These are phyloP conservation scores for Anoplophora glabripennis DNA, from an alignment of 1,140 invertebrate species.

Conservation along the genomic window DNA sequence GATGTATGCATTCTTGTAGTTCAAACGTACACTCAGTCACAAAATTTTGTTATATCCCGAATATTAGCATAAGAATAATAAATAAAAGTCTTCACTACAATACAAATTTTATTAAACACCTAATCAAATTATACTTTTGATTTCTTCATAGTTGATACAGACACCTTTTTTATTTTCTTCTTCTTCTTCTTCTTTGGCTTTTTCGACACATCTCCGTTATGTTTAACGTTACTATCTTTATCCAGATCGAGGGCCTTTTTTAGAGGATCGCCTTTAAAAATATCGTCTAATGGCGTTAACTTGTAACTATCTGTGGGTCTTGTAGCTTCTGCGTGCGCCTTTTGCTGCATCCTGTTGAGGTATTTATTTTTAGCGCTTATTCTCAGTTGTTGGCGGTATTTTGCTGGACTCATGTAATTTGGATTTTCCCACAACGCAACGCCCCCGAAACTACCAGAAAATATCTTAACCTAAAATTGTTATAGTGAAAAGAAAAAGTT, in stretches of 20 bases:
- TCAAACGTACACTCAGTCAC: no score
- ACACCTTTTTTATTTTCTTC: conserved; percentile 7
- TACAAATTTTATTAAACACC: no score
- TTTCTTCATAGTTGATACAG: not conserved
- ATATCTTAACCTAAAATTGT: conserved; percentile 62
- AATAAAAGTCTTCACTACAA: no score
- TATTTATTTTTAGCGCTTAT: conserved; percentile 75
- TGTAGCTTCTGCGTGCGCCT: conserved; percentile 66
- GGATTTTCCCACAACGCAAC: conserved; percentile 91
- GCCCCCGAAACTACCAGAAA: conserved; percentile 93
- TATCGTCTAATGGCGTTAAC: conserved; percentile 59
- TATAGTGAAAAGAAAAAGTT: conserved; percentile 9
- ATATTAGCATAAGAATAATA: no score
- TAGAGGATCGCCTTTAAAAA: conserved; percentile 60
- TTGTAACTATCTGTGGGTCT: conserved; percentile 70
- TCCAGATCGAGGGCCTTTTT: conserved; percentile 29
- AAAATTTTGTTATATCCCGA: no score
- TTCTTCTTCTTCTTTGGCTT: conserved; percentile 17
- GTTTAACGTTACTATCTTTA: conserved; percentile 7
- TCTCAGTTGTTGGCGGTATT: conserved; percentile 67
- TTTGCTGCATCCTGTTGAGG: conserved; percentile 68
- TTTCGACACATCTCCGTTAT: not conserved
- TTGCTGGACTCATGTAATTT: conserved; percentile 86
- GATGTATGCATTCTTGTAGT: no score
- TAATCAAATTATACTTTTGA: no score